phyloP scores from a whole-genome alignment of 2,113 vertebrate species.

The Psophia crepitans region DNA sequence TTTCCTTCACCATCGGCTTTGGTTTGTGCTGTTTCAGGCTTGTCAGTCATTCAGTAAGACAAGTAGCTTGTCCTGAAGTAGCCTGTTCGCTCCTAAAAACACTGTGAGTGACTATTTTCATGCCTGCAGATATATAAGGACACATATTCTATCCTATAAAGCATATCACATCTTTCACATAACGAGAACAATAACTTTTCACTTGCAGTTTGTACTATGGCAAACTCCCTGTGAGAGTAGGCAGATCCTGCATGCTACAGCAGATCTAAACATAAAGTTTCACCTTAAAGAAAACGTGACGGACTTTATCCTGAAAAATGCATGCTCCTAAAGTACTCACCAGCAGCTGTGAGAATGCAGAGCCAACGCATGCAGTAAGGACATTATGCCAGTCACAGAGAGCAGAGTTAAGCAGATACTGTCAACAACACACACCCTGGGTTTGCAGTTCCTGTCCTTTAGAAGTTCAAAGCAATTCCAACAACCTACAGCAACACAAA shows the following conservation, averaged over 20 bases:
- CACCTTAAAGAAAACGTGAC: not conserved
- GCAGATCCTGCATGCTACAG: not conserved
- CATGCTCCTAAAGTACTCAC: not conserved
- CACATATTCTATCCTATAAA: not conserved
- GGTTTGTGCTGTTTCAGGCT: not conserved
- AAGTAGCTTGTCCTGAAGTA: slow-evolving; percentile 19
- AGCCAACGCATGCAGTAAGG: not conserved
- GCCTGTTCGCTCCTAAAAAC: not conserved
- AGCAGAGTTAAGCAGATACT: not conserved
- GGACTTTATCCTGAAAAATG: not conserved
- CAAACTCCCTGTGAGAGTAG: not conserved
- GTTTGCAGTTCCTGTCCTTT: slow-evolving; percentile 10
- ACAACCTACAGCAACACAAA: not conserved
- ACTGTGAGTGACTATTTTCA: not conserved
- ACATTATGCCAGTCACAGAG: not conserved
- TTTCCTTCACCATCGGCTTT: not conserved
- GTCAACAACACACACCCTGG: not conserved
- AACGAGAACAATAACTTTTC: not conserved
- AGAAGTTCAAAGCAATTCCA: not conserved
- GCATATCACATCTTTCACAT: not conserved
- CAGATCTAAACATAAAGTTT: not conserved
- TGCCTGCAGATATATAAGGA: not conserved
- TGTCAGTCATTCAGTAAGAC: not conserved
- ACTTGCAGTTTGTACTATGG: not conserved
- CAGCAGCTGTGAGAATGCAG: not conserved